Evolutionary conservation across 1,140 invertebrate species (phyloP), one percentile per base, ranked within the genome.

Genomic region (Stegodyphus mimosarum): DNA sequence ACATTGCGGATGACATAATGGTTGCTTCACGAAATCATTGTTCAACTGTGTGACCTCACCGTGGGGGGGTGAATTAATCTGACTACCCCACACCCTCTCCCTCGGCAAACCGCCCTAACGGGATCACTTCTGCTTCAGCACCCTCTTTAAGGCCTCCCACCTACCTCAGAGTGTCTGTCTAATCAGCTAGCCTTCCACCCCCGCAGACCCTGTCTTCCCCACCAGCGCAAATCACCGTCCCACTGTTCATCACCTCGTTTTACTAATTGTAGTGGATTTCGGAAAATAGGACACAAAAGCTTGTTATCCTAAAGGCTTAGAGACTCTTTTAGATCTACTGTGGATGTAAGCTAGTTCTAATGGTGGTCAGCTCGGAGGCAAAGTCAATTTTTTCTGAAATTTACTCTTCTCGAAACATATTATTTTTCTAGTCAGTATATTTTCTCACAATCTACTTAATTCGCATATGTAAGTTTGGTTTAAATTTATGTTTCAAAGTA

Each of bases 11-110:
- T 74, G 33, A 74, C 80, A 83, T 83, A 74, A 74, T 83, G 71
- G 80, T 74, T 48, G 71, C 80, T 66, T 74, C 48, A 52, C 49
- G 48, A 74, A 83, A 83, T 73, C 80, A 74, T 83, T 83, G 80
- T 83, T 83, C 80, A 74, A 67, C 70, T 60, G 80, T 50, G 71
- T 83, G 80, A 83, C 80, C 71, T 83, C 80, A 83, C 70, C 70
- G 15, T 64, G 48, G 15, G 74, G 74, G 80, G 33, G 70, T 73
- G 80, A 70, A 83, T 83, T 83, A 83, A 83, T 83, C 70, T 53
- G 80, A 67, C 70, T 53, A 51, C 67, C 78, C 33, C 69, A 48
- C 74, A 33, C 33, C 33, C 33, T 33, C 33, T 33, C 33, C 33
- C 33, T 33, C 33, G 33, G 33, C 52, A 80, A 18, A 74, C 70